A percentile compares a stretch with the other conserved stretches of the same genome.
Evolutionary conservation across 1,140 invertebrate genomes (phyloP).

Genomic region (Manduca sexta): DNA sequence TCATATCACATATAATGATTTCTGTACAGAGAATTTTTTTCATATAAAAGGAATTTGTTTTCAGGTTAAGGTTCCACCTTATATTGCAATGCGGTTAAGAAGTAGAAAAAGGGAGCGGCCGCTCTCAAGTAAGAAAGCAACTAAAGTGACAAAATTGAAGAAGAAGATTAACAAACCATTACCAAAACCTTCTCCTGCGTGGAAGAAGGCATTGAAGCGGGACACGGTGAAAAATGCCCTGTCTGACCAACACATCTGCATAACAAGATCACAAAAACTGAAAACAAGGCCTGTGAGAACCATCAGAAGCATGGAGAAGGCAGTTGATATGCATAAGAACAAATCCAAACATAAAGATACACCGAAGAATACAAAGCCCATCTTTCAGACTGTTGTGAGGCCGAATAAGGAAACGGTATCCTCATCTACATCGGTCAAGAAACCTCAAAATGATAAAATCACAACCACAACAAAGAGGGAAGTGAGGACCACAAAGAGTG

Average conservation of each 20-base stretch:
- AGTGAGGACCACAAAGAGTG: slow-evolving; percentile 48
- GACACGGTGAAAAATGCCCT: slow-evolving; percentile 50
- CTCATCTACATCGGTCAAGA: slow-evolving; percentile 37
- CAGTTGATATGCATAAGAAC: slow-evolving; percentile 31
- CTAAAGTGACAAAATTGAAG: slow-evolving; percentile 34
- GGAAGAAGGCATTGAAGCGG: slow-evolving; percentile 40
- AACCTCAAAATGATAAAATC: slow-evolving; percentile 45
- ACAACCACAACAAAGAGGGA: slow-evolving; percentile 52
- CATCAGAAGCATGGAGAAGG: slow-evolving; percentile 59
- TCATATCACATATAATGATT: too few relatives aligned
- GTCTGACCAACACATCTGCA: slow-evolving; percentile 30
- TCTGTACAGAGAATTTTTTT: too few relatives aligned
- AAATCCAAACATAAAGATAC: slow-evolving; percentile 49
- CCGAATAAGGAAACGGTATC: slow-evolving; percentile 45
- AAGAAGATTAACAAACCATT: slow-evolving; percentile 35
- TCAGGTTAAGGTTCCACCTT: slow-evolving; percentile 40
- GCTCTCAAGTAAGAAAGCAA: slow-evolving; percentile 51
- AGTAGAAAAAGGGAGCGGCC: slow-evolving; percentile 63
- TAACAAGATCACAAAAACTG: slow-evolving; percentile 49
- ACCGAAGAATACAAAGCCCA: slow-evolving; percentile 45
- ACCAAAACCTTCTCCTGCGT: slow-evolving; percentile 33
- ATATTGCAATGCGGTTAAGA: slow-evolving; percentile 65
- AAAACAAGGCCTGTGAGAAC: slow-evolving; percentile 56
- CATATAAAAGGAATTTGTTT: slow-evolving; percentile 9
- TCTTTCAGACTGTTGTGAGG: slow-evolving; percentile 64